phyloP scores from a whole-genome alignment of 1,140 invertebrate genomes.

The Brachionus calyciflorus region DNA sequence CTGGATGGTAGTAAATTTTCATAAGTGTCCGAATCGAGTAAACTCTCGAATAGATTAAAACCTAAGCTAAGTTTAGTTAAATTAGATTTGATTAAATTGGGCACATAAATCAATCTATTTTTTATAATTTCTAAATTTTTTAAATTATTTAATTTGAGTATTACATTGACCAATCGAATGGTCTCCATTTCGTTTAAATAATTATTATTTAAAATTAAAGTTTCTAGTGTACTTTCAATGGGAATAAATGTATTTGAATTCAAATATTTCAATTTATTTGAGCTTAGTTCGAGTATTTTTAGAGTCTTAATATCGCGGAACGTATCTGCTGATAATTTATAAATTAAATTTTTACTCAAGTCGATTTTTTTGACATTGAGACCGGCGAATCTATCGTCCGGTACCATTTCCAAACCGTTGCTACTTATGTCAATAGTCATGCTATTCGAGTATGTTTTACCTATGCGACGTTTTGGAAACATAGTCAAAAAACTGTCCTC shows the following conservation, averaged over 20 bases:
- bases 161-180: background rate
- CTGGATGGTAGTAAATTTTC: slow-evolving; percentile 21
- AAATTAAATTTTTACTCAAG: slow-evolving; percentile 4
- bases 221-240: slow-evolving; percentile 7
- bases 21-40: slow-evolving; percentile 8
- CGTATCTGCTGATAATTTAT: slow-evolving; percentile 21
- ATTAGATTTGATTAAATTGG: slow-evolving; percentile 15
- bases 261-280: slow-evolving; percentile 10
- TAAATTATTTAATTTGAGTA: background rate
- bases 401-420: slow-evolving; percentile 20
- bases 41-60: background rate
- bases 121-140: background rate
- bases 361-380: slow-evolving; percentile 12
- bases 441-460: background rate
- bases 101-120: slow-evolving; percentile 31
- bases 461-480: slow-evolving; percentile 27
- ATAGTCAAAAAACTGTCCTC: background rate
- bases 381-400: slow-evolving; percentile 14
- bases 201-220: background rate
- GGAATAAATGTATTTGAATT: slow-evolving; percentile 32
- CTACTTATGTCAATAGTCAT: slow-evolving; percentile 6
- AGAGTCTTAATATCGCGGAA: slow-evolving; percentile 22
- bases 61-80: background rate
- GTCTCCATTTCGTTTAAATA: slow-evolving; percentile 35
- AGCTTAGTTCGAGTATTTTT: slow-evolving; percentile 22